Evolutionary conservation across 2,888 invertebrate genomes (phyloP), one percentile per base, ranked within the genome.

Genomic region (Horisme vitalbata): DNA sequence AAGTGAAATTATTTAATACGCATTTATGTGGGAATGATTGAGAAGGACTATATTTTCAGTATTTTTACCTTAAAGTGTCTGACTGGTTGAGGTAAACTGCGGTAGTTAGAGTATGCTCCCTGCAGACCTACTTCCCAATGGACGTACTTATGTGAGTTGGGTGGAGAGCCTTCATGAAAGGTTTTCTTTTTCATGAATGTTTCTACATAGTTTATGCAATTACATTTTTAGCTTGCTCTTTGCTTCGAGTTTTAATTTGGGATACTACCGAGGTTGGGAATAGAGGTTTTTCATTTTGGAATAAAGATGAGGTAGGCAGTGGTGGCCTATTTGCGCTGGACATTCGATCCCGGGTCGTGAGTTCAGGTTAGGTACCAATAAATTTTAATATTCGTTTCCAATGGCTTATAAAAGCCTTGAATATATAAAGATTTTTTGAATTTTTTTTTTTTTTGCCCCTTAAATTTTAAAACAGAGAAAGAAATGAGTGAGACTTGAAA

Each of bases 161-260:
- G 13, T 26, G 43, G 41, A 48, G 30, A 38, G 37, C n/a, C 33
- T 34, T 34, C 18, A 48, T 44, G 48, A 43, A 38, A 38, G 48
- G 48, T 44, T 48, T 41, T 38, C 43, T 35, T 38, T 48, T 48
- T 43, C 43, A 48, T 44, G 43, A 48, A 48, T 39, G 43, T 48
- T 48, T 48, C 43, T 48, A 48, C 48, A 48, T 48, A 35, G 48
- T 48, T 48, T 48, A 48, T 48, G 38, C 48, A 48, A 44, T 48
- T 48, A 48, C 41, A 43, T 47, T 41, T 35, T 41, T 23, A 8
- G 36, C 37, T 31, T 33, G 27, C 34, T 46, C 30, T 38, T 47
- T 37, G 32, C 33, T 34, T 30, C 8, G 11, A 20, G 20, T 32
- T 26, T 41, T 26, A 11, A 10, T 26, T 5, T 3, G 10, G n/a